Evolutionary conservation across 2,113 vertebrate genomes (phyloP).

Genomic region (Serilophus lunatus): DNA sequence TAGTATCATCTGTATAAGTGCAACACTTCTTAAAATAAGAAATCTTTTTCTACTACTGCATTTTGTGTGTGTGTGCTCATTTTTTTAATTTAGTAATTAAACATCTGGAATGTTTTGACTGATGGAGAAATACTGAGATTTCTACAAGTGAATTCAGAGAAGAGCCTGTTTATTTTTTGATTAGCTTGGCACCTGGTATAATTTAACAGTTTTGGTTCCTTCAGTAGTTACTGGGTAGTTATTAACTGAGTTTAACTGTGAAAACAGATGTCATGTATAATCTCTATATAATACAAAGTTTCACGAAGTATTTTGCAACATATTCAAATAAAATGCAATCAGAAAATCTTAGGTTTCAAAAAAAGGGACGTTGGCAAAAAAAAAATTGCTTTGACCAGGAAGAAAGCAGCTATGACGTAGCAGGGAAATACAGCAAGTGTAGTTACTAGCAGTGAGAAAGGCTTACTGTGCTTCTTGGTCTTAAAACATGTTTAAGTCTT

Average conservation of each 20-base stretch:
- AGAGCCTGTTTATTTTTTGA: background rate
- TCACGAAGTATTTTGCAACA: background rate
- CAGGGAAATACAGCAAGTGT: background rate
- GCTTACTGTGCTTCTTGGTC: background rate
- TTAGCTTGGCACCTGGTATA: slow-evolving; percentile 9
- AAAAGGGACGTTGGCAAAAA: background rate
- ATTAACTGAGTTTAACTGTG: background rate
- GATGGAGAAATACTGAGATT: background rate
- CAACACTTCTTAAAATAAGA: background rate
- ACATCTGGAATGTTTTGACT: slow-evolving; percentile 23
- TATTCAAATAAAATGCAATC: background rate
- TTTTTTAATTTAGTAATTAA: slow-evolving; percentile 42
- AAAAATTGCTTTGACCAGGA: background rate
- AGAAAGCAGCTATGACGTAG: background rate
- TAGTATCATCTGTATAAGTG: background rate
- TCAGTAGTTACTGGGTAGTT: background rate
- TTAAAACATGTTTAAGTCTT: background rate
- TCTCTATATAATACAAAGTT: background rate
- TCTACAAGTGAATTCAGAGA: background rate
- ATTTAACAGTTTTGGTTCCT: slow-evolving; percentile 30
- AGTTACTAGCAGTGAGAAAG: background rate
- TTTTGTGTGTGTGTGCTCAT: background rate
- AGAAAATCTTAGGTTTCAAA: background rate
- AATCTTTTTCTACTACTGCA: background rate
- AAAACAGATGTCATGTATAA: background rate